A percentile compares a stretch with the other conserved stretches of the same genome.
phyloP scores from a whole-genome alignment of 2,113 vertebrate species.

The Nothoprocta pentlandii region DNA sequence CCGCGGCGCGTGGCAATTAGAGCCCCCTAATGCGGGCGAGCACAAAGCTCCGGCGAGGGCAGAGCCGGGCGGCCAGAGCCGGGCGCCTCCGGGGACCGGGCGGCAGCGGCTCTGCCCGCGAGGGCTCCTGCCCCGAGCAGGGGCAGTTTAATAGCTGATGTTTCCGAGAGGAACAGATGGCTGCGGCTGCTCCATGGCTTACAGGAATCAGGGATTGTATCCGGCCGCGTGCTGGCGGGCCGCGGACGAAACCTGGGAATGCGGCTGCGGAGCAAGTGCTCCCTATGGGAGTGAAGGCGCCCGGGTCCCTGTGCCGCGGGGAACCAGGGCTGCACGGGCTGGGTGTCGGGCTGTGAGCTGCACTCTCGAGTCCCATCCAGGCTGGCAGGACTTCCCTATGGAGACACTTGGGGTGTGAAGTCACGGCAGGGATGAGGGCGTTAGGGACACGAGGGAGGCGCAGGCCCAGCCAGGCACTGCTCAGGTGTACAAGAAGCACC shows the following conservation, averaged over 20 bases:
- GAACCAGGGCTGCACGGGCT: background rate
- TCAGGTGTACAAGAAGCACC: background rate
- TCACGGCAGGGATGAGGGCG: background rate
- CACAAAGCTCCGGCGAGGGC: constrained; percentile 15
- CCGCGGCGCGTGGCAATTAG: background rate
- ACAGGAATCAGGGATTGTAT: background rate
- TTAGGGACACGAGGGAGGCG: background rate
- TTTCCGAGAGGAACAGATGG: constrained; percentile 48
- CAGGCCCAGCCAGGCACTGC: background rate
- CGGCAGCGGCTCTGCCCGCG: constrained; percentile 35
- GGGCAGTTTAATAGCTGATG: too few species aligned
- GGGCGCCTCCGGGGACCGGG: constrained; percentile 37
- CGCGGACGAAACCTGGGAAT: background rate
- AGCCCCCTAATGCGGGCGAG: background rate
- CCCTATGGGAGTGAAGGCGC: background rate
- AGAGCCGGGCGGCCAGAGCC: constrained; percentile 42
- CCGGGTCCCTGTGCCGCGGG: background rate
- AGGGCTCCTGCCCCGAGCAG: background rate
- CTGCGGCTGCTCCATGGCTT: background rate
- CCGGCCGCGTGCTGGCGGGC: background rate
- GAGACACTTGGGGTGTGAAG: background rate
- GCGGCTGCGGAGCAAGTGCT: accelerated
- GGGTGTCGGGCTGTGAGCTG: accelerated
- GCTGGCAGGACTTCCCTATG: accelerated
- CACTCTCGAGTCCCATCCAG: background rate